Evolutionary conservation across 2,888 invertebrate species (phyloP).

Genomic region (Dioctria linearis): DNA sequence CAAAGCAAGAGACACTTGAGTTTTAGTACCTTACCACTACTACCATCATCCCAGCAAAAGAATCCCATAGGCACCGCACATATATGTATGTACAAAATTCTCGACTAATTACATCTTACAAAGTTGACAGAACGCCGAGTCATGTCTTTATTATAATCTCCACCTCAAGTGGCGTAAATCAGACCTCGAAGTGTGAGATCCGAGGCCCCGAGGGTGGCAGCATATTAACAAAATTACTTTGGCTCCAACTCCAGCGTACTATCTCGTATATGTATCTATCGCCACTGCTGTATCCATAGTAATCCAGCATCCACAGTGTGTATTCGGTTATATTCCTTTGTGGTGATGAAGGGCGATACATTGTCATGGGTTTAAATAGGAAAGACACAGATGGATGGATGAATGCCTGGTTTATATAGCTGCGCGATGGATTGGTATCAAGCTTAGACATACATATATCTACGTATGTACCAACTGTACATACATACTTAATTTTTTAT

Average conservation of each 20-base stretch:
- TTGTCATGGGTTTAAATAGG: constrained; percentile 37
- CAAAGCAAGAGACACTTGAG: too few relatives aligned
- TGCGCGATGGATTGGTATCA: constrained; percentile 37
- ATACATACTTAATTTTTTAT: too few relatives aligned
- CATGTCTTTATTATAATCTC: constrained; percentile 48
- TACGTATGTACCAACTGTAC: too few relatives aligned
- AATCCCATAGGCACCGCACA: constrained; percentile 13
- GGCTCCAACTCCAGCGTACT: neutral
- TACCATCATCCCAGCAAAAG: neutral
- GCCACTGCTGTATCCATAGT: neutral
- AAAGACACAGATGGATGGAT: constrained; percentile 44
- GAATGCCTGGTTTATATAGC: constrained; percentile 17
- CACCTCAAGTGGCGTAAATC: constrained; percentile 49
- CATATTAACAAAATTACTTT: constrained; percentile 50
- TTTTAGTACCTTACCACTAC: neutral
- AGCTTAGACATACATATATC: neutral
- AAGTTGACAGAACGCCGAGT: constrained; percentile 50
- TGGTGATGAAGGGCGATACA: constrained; percentile 36
- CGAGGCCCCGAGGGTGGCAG: constrained; percentile 10
- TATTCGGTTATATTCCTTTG: constrained; percentile 26
- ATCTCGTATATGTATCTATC: constrained; percentile 30
- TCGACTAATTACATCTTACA: constrained; percentile 48
- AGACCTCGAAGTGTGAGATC: constrained; percentile 32
- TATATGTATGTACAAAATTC: constrained; percentile 34
- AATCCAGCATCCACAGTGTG: neutral